These are phyloP conservation scores for Procambarus clarkii DNA, from an alignment of 1,140 invertebrate species.

Conservation along the genomic window DNA sequence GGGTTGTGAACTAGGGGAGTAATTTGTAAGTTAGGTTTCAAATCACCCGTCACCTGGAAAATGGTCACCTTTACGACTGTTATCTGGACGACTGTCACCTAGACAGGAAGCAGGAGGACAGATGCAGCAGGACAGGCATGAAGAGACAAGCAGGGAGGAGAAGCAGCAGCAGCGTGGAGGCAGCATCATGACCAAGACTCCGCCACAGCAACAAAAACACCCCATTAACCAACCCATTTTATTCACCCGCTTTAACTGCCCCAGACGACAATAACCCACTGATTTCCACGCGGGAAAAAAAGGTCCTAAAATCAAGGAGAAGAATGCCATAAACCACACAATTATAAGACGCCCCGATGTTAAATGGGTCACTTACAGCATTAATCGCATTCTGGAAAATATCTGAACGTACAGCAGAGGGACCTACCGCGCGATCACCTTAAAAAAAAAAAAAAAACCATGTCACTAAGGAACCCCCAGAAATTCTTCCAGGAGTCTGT, in stretches of 20 bases:
- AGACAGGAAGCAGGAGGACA: not conserved
- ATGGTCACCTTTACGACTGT: too few species aligned
- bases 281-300: not conserved
- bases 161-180: not conserved
- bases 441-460: too few species aligned
- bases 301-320: conserved; percentile 10
- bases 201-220: not conserved
- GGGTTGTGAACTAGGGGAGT: too few species aligned
- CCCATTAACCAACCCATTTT: not conserved
- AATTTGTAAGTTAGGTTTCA: too few species aligned
- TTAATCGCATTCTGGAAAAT: conserved; percentile 23
- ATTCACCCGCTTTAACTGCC: not conserved
- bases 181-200: too few species aligned
- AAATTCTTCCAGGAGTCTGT: too few species aligned
- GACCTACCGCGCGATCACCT: not conserved
- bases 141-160: not conserved
- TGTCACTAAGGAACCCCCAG: too few species aligned
- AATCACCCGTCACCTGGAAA: too few species aligned
- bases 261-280: not conserved
- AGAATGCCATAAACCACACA: conserved; percentile 39
- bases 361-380: conserved; percentile 37
- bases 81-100: too few species aligned
- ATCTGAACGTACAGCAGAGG: not conserved
- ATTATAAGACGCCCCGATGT: conserved; percentile 29
- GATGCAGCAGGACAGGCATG: not conserved